Percentiles rank a stretch among this genome's conserved stretches.
phyloP scores from a whole-genome alignment of 2,888 invertebrate genomes.

The Erebia aethiops region DNA sequence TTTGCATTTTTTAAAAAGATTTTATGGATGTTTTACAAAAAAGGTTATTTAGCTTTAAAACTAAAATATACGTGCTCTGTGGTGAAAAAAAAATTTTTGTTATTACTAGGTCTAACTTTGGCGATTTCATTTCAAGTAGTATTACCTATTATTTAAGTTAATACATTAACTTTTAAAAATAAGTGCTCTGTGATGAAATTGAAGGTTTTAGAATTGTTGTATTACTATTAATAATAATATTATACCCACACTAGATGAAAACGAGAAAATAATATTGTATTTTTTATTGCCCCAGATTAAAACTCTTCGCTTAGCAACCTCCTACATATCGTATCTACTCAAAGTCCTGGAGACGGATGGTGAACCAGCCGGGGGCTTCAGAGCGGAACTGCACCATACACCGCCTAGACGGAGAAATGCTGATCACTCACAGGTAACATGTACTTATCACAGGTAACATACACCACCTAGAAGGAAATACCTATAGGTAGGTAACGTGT shows the following conservation, averaged over 20 bases:
- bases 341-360: slow-evolving; percentile 94
- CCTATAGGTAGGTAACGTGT: too few relatives aligned
- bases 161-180: too few relatives aligned
- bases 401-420: slow-evolving; percentile 68
- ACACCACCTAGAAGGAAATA: too few relatives aligned
- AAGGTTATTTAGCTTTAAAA: background rate
- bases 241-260: too few relatives aligned
- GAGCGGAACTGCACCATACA: slow-evolving; percentile 89
- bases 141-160: too few relatives aligned
- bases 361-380: slow-evolving; percentile 91
- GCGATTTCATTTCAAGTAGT: too few relatives aligned
- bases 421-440: slow-evolving; percentile 56
- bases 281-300: slow-evolving; percentile 87
- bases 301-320: slow-evolving; percentile 95
- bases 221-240: too few relatives aligned
- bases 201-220: too few relatives aligned
- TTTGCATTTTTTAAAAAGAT: background rate
- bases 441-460: too few relatives aligned
- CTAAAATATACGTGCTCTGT: background rate
- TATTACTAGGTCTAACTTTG: too few relatives aligned
- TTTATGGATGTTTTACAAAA: background rate
- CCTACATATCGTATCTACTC: slow-evolving; percentile 96
- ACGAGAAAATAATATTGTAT: too few relatives aligned
- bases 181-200: too few relatives aligned
- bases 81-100: background rate